Evolutionary conservation across 2,797 vertebrate species (phyloP).

Genomic region (Aythya fuligula): DNA sequence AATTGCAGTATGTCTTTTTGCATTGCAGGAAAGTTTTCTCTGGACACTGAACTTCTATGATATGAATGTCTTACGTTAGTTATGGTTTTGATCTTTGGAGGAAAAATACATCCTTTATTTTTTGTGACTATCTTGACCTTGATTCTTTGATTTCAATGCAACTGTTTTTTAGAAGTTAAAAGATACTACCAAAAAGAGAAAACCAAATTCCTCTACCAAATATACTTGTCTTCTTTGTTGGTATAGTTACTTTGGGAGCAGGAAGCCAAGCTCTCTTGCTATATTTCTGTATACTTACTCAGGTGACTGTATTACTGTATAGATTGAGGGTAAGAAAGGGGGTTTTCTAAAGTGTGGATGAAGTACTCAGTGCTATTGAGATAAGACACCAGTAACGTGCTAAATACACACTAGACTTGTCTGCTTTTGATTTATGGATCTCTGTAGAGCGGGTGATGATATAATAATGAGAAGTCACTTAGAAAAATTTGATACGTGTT

Average conservation of each 20-base stretch:
- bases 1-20: constrained; percentile 57
- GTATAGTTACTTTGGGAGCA: not conserved
- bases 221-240: not conserved
- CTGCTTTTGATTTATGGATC: not conserved
- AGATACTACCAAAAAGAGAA: constrained; percentile 31
- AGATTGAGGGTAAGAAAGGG: not conserved
- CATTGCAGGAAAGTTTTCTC: constrained; percentile 60
- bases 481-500: too few relatives aligned
- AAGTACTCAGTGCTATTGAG: not conserved
- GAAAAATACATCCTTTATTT: constrained; percentile 78
- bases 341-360: not conserved
- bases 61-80: constrained; percentile 64
- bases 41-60: constrained; percentile 73
- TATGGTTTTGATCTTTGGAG: constrained; percentile 68
- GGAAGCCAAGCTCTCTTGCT: not conserved
- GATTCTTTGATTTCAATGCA: constrained; percentile 48
- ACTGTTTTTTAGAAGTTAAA: constrained; percentile 59
- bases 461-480: not conserved
- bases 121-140: constrained; percentile 75
- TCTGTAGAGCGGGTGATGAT: not conserved
- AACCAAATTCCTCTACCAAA: constrained; percentile 5
- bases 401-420: not conserved
- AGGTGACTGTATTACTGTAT: not conserved
- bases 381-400: not conserved
- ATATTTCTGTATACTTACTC: not conserved